Conservation (phyloP, 2,888 invertebrate species). For the Hedychridium roseum region DNA sequence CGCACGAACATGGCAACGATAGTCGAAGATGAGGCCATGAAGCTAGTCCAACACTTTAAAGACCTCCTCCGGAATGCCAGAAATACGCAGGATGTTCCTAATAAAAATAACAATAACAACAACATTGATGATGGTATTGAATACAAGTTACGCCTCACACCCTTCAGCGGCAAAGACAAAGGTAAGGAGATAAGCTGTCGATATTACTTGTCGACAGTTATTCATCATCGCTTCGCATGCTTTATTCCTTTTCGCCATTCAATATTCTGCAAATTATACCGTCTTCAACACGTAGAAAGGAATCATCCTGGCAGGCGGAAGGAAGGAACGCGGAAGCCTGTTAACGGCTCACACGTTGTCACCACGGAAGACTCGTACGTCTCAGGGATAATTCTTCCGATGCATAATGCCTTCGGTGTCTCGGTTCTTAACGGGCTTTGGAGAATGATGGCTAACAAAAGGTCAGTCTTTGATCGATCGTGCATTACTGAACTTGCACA, state of each 20-base stretch:
- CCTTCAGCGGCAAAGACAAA: no score
- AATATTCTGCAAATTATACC: no score
- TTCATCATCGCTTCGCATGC: no score
- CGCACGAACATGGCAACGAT: constrained; percentile 78
- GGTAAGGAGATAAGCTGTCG: no score
- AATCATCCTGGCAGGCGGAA: no score
- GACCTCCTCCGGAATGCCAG: constrained; percentile 20
- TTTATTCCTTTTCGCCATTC: no score
- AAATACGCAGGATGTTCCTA: not conserved
- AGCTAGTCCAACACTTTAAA: constrained; percentile 70
- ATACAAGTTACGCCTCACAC: constrained; percentile 46
- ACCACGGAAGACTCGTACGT: no score
- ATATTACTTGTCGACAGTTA: no score
- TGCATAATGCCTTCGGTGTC: constrained; percentile 80
- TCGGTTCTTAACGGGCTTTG: constrained; percentile 83
- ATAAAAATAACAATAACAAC: constrained; percentile 16
- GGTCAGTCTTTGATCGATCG: constrained; percentile 43
- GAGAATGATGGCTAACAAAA: constrained; percentile 82
- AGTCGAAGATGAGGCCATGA: constrained; percentile 74
- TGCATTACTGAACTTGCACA: no score
- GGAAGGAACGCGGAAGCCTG: no score
- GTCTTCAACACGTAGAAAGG: no score
- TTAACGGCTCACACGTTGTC: no score
- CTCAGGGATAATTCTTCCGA: constrained; percentile 67
- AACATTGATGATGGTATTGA: constrained; percentile 41